These are phyloP conservation scores for Dipodomys stephensi DNA, from an alignment of 2,113 vertebrate species.

Conservation along the genomic window DNA sequence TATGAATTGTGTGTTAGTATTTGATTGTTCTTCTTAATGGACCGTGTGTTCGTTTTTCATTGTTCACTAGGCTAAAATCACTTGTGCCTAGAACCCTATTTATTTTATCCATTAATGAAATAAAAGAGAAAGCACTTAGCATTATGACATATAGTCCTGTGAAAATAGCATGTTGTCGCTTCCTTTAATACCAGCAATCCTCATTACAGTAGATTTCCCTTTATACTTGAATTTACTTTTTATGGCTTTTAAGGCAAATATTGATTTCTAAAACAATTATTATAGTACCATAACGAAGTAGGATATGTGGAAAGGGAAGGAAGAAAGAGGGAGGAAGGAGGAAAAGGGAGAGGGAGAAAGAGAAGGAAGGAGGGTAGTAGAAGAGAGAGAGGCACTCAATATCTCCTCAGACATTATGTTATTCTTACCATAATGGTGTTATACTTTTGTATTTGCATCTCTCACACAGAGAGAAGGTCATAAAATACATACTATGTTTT, in stretches of 20 bases:
- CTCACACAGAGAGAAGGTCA: not conserved
- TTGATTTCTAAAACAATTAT: not conserved
- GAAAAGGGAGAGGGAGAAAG: too few species aligned
- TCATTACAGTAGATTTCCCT: not conserved
- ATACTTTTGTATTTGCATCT: not conserved
- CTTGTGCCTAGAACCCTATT: not conserved
- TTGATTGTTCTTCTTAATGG: conserved; percentile 2
- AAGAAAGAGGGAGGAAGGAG: not conserved
- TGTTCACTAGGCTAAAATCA: not conserved
- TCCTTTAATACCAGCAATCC: not conserved
- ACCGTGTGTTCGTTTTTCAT: not conserved
- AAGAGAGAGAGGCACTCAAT: not conserved
- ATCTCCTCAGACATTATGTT: not conserved
- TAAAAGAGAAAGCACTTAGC: not conserved
- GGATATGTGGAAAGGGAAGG: not conserved
- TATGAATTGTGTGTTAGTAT: too few species aligned
- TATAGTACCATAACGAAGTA: not conserved
- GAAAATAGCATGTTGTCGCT: not conserved
- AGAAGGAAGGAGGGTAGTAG: not conserved
- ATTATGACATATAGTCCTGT: not conserved
- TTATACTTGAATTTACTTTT: not conserved
- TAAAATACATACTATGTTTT: not conserved
- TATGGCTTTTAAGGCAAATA: not conserved
- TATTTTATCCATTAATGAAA: not conserved
- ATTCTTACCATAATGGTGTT: not conserved